phyloP scores from a whole-genome alignment of 2,797 vertebrate genomes.

The Danio aesculapii region DNA sequence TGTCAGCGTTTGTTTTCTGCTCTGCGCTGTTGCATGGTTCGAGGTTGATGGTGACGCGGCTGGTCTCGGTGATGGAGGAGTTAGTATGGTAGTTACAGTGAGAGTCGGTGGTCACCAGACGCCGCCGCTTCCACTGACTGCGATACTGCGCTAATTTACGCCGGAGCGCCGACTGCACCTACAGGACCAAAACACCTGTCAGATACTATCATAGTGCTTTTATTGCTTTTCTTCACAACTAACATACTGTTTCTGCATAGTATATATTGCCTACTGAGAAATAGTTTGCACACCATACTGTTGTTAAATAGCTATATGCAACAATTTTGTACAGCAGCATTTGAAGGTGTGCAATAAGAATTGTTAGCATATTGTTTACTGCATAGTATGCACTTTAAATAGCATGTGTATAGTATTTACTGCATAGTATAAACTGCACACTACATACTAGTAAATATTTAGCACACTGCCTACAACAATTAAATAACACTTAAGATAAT shows the following conservation, averaged over 20 bases:
- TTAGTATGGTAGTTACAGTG: conserved; percentile 77
- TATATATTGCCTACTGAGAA: too few relatives aligned
- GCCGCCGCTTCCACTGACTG: conserved; percentile 66
- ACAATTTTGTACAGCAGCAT: too few relatives aligned
- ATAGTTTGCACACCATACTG: too few relatives aligned
- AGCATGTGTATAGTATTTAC: neutral
- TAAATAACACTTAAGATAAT: too few relatives aligned
- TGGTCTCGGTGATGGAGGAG: conserved; percentile 77
- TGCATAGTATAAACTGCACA: neutral
- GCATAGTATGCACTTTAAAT: too few relatives aligned
- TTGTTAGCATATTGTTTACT: too few relatives aligned
- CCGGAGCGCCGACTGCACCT: conserved; percentile 78
- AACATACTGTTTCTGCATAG: too few relatives aligned
- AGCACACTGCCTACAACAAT: too few relatives aligned
- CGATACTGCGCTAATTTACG: conserved; percentile 77
- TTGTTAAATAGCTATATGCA: too few relatives aligned
- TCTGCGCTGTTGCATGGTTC: conserved; percentile 40
- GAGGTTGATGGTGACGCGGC: conserved; percentile 66
- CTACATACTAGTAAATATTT: too few relatives aligned
- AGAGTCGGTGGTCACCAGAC: conserved; percentile 59
- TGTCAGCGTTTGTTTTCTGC: neutral
- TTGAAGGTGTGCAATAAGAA: too few relatives aligned
- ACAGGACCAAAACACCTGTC: neutral
- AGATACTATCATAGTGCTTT: neutral
- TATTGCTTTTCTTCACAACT: neutral